Evolutionary conservation across 2,888 invertebrate genomes (phyloP).

Genomic region (Sarcophaga rosellei): DNA sequence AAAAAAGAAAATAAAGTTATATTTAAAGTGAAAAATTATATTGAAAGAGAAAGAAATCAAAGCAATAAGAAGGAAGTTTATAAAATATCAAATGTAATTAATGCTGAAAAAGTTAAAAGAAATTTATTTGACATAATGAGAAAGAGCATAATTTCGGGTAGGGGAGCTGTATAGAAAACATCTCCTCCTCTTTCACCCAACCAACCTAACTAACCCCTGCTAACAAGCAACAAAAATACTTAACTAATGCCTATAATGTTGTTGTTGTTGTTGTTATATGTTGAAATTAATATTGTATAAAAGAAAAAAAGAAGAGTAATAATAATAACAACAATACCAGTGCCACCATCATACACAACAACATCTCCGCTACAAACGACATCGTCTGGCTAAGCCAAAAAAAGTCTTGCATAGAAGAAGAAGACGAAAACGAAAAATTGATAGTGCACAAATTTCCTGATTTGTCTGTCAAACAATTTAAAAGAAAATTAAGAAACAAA

Average conservation of each 20-base stretch:
- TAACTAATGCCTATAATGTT: slow-evolving; percentile 32
- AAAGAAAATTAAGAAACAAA: background rate
- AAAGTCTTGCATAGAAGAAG: slow-evolving; percentile 2
- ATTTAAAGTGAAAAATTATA: background rate
- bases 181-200: slow-evolving; percentile 1
- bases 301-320: slow-evolving; percentile 18
- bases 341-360: background rate
- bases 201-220: background rate
- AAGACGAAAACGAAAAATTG: background rate
- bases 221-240: background rate
- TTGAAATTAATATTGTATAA: slow-evolving; percentile 14
- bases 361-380: background rate
- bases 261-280: slow-evolving; percentile 16
- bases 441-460: background rate
- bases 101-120: background rate
- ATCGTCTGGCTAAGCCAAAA: slow-evolving; percentile 1
- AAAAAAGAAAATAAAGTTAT: background rate
- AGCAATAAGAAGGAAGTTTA: background rate
- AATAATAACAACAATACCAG: background rate
- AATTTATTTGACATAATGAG: slow-evolving; percentile 6
- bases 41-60: background rate
- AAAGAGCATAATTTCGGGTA: background rate
- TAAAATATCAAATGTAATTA: background rate
- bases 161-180: slow-evolving; percentile 14
- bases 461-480: background rate